phyloP scores from a whole-genome alignment of 2,113 vertebrate species.

The Empidonax traillii region DNA sequence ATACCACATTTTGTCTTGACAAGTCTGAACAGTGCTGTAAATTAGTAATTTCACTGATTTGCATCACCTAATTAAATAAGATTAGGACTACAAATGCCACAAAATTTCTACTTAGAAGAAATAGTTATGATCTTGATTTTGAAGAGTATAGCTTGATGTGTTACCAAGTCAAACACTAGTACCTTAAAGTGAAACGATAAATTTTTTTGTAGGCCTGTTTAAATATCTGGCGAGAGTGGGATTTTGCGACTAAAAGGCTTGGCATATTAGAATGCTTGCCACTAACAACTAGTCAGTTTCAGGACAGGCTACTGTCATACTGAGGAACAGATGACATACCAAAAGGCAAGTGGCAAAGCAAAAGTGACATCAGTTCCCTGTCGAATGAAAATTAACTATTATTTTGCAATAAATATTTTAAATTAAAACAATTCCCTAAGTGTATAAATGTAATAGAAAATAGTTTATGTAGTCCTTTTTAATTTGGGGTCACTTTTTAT shows the following conservation, averaged over 20 bases:
- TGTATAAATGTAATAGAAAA: neutral
- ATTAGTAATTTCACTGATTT: neutral
- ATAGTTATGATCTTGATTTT: neutral
- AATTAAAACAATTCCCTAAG: constrained; percentile 36
- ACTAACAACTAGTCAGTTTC: constrained; percentile 54
- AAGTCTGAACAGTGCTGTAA: neutral
- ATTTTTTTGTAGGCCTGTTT: neutral
- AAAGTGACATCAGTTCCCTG: constrained; percentile 66
- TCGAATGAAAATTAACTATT: constrained; percentile 56
- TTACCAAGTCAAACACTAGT: constrained; percentile 3
- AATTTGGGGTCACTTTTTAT: neutral
- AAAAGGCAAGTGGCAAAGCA: constrained; percentile 63
- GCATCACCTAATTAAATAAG: neutral
- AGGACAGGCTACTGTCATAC: constrained; percentile 47
- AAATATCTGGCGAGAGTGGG: constrained; percentile 23
- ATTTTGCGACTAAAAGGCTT: constrained; percentile 59
- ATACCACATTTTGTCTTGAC: neutral
- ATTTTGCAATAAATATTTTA: constrained; percentile 23
- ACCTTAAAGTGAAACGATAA: constrained; percentile 22
- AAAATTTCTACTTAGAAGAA: neutral
- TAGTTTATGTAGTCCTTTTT: neutral
- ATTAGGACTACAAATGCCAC: neutral
- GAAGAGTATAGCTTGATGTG: neutral
- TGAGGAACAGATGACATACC: constrained; percentile 63
- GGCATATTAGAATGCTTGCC: constrained; percentile 65